phyloP scores from a whole-genome alignment of 2,113 vertebrate genomes.

The Embiotoca jacksoni region DNA sequence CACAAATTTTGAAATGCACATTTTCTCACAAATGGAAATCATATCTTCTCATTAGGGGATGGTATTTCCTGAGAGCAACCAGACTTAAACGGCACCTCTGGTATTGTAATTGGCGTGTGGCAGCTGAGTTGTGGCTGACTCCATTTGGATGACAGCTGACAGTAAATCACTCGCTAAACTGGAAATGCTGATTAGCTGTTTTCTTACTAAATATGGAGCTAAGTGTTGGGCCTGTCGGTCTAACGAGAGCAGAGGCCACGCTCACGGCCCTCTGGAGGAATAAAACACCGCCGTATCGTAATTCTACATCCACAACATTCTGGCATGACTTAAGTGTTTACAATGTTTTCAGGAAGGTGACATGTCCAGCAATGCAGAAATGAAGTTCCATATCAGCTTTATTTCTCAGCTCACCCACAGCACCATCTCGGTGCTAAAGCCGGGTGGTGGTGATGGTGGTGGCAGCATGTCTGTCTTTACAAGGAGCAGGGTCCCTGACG shows the following conservation, averaged over 20 bases:
- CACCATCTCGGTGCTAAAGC: not conserved
- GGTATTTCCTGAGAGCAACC: slow-evolving; percentile 30
- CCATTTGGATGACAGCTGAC: slow-evolving; percentile 56
- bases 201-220: slow-evolving; percentile 40
- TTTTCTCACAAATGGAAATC: slow-evolving; percentile 26
- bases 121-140: slow-evolving; percentile 43
- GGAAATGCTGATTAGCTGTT: slow-evolving; percentile 42
- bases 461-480: slow-evolving; percentile 23
- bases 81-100: slow-evolving; percentile 31
- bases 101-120: slow-evolving; percentile 29
- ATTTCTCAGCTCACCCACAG: slow-evolving; percentile 6
- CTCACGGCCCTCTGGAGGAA: not conserved
- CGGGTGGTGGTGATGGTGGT: too few relatives aligned
- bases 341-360: not conserved
- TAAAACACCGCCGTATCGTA: not conserved
- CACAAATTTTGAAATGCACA: slow-evolving; percentile 20
- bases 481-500: slow-evolving; percentile 41
- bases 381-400: not conserved
- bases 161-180: slow-evolving; percentile 57
- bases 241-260: slow-evolving; percentile 25
- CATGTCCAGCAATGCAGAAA: not conserved
- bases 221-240: slow-evolving; percentile 5
- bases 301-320: not conserved
- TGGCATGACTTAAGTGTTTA: not conserved
- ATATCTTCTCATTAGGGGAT: slow-evolving; percentile 50